A percentile compares a stretch with the other conserved stretches of the same genome.
These are phyloP conservation scores for Carettochelys insculpta DNA, from an alignment of 2,113 vertebrate genomes.

Conservation along the genomic window DNA sequence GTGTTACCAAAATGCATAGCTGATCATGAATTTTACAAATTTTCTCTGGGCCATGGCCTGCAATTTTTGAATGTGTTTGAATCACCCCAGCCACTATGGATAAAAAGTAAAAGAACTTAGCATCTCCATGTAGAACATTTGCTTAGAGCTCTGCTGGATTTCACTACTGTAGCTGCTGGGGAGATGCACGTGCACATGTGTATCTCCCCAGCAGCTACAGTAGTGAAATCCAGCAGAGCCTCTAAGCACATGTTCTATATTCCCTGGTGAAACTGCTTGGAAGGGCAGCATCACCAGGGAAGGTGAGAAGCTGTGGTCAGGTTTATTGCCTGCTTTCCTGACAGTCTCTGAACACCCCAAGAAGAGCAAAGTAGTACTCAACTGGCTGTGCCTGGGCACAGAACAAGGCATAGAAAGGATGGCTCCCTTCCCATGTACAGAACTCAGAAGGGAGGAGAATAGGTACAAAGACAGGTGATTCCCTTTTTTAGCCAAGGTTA, in stretches of 20 bases:
- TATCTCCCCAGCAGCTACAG: background rate
- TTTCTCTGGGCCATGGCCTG: background rate
- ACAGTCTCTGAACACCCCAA: background rate
- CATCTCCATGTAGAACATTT: too few species aligned
- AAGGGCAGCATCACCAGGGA: background rate
- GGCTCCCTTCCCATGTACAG: background rate
- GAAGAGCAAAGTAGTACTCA: background rate
- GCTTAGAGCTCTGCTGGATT: too few species aligned
- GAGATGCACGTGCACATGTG: too few species aligned
- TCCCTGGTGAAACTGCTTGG: background rate
- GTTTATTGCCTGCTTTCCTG: background rate
- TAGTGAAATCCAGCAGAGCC: background rate
- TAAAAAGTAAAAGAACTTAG: background rate
- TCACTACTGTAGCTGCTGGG: too few species aligned
- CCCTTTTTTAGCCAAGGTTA: background rate
- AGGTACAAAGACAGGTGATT: rapidly evolving
- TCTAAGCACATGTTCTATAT: rapidly evolving
- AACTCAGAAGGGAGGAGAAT: background rate
- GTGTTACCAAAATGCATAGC: background rate
- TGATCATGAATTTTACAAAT: rapidly evolving
- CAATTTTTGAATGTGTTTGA: background rate
- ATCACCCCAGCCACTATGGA: background rate
- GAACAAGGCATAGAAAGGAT: background rate
- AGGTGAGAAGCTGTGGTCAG: background rate
- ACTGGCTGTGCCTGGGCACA: background rate